Evolutionary conservation across 1,140 invertebrate species (phyloP), one percentile per base, ranked within the genome.

Genomic region (Zaprionus capensis): DNA sequence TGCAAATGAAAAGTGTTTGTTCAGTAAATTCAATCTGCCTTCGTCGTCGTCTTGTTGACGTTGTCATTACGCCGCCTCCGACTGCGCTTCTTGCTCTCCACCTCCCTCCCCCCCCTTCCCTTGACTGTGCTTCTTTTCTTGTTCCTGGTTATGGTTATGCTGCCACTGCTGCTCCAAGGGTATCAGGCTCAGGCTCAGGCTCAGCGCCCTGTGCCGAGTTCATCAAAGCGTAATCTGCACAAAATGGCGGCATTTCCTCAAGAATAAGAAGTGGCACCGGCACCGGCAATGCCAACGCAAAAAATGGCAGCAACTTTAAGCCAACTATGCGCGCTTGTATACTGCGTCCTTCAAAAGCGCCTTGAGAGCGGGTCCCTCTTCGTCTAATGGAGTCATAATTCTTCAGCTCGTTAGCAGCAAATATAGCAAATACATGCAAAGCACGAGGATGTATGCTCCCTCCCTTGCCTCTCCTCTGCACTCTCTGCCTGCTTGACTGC

Each of bases 1-100:
- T 88, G 84, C 84, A 88, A 88, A 88, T 88, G 84, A 88, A 88
- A 88, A 88, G 82, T 90, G 84, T 88, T 88, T 88, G 85, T 88
- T 88, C 78, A 83, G 84, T 84, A 88, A 90, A 90, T 88, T 88
- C 81, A 90, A 88, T 90, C 84, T 88, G 85, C 80, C 74, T 59
- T 59, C 46, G 28, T 53, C 41, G 15, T 62, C 61, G 44, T 46
- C 41, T 67, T 67, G 65, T 67, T 67, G 65, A 67, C 73, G 76
- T 28, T 61, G 56, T 70, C 49, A 44, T 67, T 63, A 63, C 55
- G 24, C 57, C 17, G 46, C 65, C 28, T 31, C 51, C 55, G 31
- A 24, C 59, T 34, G 24, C 51, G 28, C 2, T 22, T 15, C 55
- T 22, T 22, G 5, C 24, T 15, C 28, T 34, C 2, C 20, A 31